A percentile compares a stretch with the other conserved stretches of the same genome.
phyloP scores from a whole-genome alignment of 2,113 vertebrate genomes.

The Pluvialis apricaria region DNA sequence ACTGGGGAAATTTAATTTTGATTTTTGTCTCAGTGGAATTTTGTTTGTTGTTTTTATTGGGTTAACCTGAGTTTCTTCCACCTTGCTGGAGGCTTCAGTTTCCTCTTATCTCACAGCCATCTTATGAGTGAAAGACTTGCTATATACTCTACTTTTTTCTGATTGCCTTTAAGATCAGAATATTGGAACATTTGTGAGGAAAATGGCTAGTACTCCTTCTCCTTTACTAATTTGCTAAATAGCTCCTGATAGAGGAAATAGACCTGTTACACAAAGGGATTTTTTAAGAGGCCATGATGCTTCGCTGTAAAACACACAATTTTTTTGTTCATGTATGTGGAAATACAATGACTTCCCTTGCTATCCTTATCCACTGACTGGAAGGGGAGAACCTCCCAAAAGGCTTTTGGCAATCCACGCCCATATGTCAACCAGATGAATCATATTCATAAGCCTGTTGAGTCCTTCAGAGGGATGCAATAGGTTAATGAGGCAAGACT shows the following conservation, averaged over 20 bases:
- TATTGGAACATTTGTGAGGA: not conserved
- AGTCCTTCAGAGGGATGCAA: not conserved
- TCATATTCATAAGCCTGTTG: not conserved
- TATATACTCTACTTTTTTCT: not conserved
- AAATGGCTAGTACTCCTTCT: not conserved
- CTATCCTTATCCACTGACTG: not conserved
- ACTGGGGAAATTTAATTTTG: not conserved
- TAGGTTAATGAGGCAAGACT: not conserved
- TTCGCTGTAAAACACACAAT: not conserved
- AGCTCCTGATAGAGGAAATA: not conserved
- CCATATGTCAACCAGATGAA: not conserved
- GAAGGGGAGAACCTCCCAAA: not conserved
- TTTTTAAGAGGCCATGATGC: not conserved
- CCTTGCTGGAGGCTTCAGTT: not conserved
- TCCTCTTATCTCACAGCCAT: not conserved
- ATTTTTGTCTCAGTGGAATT: not conserved
- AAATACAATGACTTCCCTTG: not conserved
- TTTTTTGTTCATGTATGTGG: not conserved
- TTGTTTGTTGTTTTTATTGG: not conserved
- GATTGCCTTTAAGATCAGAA: not conserved
- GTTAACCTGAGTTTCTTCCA: not conserved
- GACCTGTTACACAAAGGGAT: not conserved
- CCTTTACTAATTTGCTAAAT: not conserved
- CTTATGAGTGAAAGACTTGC: not conserved
- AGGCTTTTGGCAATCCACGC: not conserved